phyloP scores from a whole-genome alignment of 2,113 vertebrate species.

The Barbus barbus region DNA sequence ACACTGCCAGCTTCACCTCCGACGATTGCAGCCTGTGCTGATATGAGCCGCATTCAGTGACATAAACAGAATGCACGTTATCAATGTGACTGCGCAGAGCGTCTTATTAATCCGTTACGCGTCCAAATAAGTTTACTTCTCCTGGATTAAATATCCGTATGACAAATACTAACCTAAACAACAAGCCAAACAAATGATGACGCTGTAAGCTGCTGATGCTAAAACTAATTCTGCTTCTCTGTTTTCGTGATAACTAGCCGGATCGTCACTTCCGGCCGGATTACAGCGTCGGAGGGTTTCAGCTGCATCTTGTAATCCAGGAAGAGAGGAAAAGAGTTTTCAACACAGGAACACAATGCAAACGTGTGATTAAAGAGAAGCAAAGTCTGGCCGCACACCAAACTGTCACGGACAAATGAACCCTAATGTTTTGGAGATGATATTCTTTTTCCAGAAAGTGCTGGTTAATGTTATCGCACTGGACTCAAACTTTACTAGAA shows the following conservation, averaged over 20 bases:
- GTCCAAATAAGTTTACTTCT: conserved; percentile 71
- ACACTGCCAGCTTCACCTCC: conserved; percentile 35
- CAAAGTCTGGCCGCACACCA: conserved; percentile 51
- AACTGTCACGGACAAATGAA: conserved; percentile 51
- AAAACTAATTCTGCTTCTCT: conserved; percentile 74
- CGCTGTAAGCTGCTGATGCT: conserved; percentile 68
- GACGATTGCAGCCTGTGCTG: background rate
- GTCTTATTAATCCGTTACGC: conserved; percentile 75
- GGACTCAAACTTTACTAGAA: no score
- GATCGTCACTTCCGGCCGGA: conserved; percentile 64
- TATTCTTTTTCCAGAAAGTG: background rate
- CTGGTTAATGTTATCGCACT: no score
- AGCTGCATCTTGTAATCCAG: no score
- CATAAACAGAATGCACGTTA: background rate
- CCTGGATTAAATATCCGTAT: conserved; percentile 74
- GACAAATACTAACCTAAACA: conserved; percentile 69
- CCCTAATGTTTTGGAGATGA: background rate
- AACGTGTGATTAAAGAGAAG: conserved; percentile 66
- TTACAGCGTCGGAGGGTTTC: conserved; percentile 68
- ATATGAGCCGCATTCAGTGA: background rate
- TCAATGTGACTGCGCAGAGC: background rate
- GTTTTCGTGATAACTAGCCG: conserved; percentile 57
- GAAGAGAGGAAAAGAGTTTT: conserved; percentile 55
- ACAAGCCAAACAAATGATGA: conserved; percentile 68
- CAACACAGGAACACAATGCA: conserved; percentile 64